Base-by-base conservation (phyloP, 2,113 vertebrate genomes). In the Cervus canadensis region DNA sequence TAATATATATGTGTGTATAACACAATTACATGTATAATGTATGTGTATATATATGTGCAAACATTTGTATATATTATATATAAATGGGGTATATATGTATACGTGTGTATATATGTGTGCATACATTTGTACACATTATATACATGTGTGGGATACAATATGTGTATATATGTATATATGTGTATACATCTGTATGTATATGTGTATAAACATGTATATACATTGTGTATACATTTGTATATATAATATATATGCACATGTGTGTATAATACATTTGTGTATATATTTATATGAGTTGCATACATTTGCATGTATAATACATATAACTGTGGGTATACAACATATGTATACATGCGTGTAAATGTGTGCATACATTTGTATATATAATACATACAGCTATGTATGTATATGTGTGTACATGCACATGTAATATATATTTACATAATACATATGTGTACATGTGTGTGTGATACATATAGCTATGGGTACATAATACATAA, bases 261-360 rank as follows among this genome's bases (percentile, higher is more conserved):
- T 45, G 6, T 62, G 1, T 52, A 10, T n/a, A 81, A 81, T 33
- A 67, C 4, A 36, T 71, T 36, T 36, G 19, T 71, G 9, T 40
- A 6, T 40, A 50, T 33, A 33, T 14, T 76, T 43, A 76, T 14
- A 48, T 30, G 45, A 33, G 26, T 11, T 43, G 6, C 26, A 56
- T 54, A 40, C 15, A 43, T 33, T 30, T 15, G n/a, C 62, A 36
- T 50, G 11, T 40, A 82, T 82, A 21, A 52, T 33, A n/a, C 16
- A 26, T 13, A 36, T 21, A 91, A 40, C 14, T 26, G 12, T 87
- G 9, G 7, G 33, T 50, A 33, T 79, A 30, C 8, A 79, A 15
- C 17, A 36, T 52, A 7, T 45, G 14, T 54, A 12, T 36, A 84
- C 25, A 36, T 43, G 40, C 0, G 0, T 43, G 23, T 57, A 40